These are phyloP conservation scores for Arctopsyche grandis DNA, from an alignment of 1,140 invertebrate genomes.

Conservation along the genomic window DNA sequence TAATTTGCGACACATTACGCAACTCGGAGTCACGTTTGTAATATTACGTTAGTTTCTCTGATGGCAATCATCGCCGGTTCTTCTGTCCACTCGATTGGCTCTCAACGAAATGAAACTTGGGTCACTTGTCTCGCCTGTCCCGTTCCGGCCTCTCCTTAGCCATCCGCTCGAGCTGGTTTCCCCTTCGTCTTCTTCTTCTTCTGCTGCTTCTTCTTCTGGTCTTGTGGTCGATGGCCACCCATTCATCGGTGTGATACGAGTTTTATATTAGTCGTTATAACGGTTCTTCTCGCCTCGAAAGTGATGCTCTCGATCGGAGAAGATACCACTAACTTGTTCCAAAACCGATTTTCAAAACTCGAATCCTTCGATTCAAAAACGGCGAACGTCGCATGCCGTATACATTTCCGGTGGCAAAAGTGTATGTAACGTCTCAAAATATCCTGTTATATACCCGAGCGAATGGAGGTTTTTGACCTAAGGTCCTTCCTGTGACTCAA, in stretches of 20 bases:
- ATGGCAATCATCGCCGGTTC: background rate
- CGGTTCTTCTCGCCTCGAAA: constrained; percentile 16
- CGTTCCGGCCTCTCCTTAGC: background rate
- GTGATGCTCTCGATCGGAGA: background rate
- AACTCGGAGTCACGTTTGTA: background rate
- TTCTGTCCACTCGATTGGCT: no score
- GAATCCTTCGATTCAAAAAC: no score
- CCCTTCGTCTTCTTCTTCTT: background rate
- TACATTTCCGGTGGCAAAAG: no score
- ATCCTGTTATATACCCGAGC: no score
- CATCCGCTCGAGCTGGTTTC: constrained; percentile 9
- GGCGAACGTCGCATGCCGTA: no score
- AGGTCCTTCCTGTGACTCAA: no score
- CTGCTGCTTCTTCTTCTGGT: background rate
- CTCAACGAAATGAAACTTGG: constrained; percentile 15
- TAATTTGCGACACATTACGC: background rate
- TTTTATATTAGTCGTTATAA: constrained; percentile 1
- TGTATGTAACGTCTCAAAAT: no score
- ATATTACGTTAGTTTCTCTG: constrained; percentile 1
- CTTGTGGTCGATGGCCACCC: constrained; percentile 3
- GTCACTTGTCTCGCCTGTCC: background rate
- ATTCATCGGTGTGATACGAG: constrained; percentile 25
- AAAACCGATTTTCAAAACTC: background rate
- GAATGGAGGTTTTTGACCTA: no score
- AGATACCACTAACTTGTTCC: background rate